A percentile compares a stretch with the other conserved stretches of the same genome.
Conservation (phyloP, 37 sponge, comb jelly and placozoan species). For the Bolinopsis microptera region DNA sequence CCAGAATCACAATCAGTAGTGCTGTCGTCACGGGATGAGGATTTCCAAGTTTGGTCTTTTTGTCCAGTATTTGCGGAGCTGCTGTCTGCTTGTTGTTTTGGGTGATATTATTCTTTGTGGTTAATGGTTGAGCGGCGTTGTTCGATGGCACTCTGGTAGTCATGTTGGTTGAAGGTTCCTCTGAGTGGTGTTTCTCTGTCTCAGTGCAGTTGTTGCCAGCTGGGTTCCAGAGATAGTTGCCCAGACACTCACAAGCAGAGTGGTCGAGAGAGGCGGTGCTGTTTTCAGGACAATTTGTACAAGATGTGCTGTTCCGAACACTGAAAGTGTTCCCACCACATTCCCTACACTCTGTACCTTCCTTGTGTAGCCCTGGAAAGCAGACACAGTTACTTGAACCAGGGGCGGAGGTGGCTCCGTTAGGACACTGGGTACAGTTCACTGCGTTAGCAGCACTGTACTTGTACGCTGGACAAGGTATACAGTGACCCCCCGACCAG, state of each 20-base stretch:
- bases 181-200: not conserved
- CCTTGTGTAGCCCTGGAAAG: not conserved
- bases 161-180: too few relatives aligned
- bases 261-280: not conserved
- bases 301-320: not conserved
- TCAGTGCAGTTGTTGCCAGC: not conserved
- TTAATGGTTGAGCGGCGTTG: too few relatives aligned
- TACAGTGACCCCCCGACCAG: not conserved
- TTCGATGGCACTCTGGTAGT: too few relatives aligned
- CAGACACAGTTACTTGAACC: not conserved
- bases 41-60: not conserved
- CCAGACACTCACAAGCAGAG: not conserved
- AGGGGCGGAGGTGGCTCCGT: not conserved
- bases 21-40: not conserved
- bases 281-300: not conserved
- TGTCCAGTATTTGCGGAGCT: not conserved
- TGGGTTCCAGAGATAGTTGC: not conserved
- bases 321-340: not conserved
- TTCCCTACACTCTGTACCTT: not conserved
- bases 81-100: too few relatives aligned
- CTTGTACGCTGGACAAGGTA: not conserved
- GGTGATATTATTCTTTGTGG: too few relatives aligned
- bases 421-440: not conserved
- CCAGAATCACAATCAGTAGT: not conserved
- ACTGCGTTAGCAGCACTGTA: not conserved